Evolutionary conservation across 2,888 invertebrate genomes (phyloP).

Genomic region (Ophion costatus): DNA sequence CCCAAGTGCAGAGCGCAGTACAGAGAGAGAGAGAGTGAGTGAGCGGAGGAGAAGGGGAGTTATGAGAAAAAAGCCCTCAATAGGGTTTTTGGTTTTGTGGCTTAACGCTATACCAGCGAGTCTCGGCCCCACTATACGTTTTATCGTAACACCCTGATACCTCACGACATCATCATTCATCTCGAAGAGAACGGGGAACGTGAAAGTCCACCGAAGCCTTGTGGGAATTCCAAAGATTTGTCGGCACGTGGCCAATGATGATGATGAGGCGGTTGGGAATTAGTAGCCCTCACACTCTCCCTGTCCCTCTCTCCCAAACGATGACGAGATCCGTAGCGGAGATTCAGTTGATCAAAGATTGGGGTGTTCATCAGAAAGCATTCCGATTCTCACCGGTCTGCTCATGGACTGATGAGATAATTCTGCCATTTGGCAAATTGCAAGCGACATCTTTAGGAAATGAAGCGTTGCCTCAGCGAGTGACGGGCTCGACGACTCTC

Average conservation of each 20-base stretch:
- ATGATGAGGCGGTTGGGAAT: slow-evolving; percentile 5
- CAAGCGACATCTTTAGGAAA: no score
- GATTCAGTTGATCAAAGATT: background rate
- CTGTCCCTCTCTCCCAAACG: background rate
- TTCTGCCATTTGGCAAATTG: no score
- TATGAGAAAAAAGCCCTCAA: slow-evolving; percentile 46
- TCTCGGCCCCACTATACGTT: slow-evolving; percentile 32
- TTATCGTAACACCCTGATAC: slow-evolving; percentile 41
- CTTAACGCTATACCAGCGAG: slow-evolving; percentile 74
- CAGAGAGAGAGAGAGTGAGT: slow-evolving; percentile 18
- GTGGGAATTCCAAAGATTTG: slow-evolving; percentile 40
- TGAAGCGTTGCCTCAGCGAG: no score
- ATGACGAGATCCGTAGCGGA: background rate
- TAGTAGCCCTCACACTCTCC: background rate
- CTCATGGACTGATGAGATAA: no score
- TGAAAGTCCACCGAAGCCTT: slow-evolving; percentile 34
- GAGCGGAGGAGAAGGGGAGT: slow-evolving; percentile 2
- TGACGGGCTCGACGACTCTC: no score
- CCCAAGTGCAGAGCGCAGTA: background rate
- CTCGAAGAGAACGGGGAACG: background rate
- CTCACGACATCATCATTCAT: slow-evolving; percentile 41
- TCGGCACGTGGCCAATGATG: slow-evolving; percentile 35
- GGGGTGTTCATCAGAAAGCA: no score
- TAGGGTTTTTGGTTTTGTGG: slow-evolving; percentile 79
- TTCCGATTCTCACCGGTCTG: no score